Evolutionary conservation across 1,140 invertebrate genomes (phyloP), one percentile per base, ranked within the genome.

Genomic region (Amphibalanus amphitrite): DNA sequence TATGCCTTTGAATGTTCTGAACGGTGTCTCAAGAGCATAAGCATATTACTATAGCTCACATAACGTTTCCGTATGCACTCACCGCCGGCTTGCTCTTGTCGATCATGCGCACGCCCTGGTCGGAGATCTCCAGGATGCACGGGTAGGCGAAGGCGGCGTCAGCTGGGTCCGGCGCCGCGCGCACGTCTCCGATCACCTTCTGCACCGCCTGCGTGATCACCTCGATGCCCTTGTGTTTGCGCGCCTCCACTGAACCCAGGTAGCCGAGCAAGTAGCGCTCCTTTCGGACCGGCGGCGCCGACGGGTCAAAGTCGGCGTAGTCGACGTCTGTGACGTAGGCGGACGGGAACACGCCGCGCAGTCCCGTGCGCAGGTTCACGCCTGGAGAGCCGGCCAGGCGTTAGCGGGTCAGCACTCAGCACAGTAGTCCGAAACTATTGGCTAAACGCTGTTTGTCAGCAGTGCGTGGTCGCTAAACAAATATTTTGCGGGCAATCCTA

Each of bases 291-390:
- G 92, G 88, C 73, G 90, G 86, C 76, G 87, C 87, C 73, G 88
- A 85, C 38, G 92, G 90, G 82, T 95, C 92, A 77, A 94, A 94
- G 75, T 95, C 92, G 77, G 90, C 92, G 80, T 97, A 95, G 75
- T 97, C 93, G 80, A 97, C 88, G 78, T 98, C 95, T 3, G 95
- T 94, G 10, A 93, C 93, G 79, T 97, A 97, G 25, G 95, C 94
- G 69, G 92, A 92, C 0, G 95, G 96, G 79, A 98, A 98, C 70
- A 97, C 95, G 20, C 96, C 96, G 82, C 92, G 89, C 71, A 91
- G 84, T 29, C 92, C 92, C 0, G 93, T 94, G 74, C 94, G 83
- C 69, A 98, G 80, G 83, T 98, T 98, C 0, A 97, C 91, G 65
- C 92, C 92, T 93, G 77, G 71, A 81, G 78, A 72, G 74, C 71